Conservation (phyloP, 1,140 invertebrate species). For the Anoplolepis gracilipes region DNA sequence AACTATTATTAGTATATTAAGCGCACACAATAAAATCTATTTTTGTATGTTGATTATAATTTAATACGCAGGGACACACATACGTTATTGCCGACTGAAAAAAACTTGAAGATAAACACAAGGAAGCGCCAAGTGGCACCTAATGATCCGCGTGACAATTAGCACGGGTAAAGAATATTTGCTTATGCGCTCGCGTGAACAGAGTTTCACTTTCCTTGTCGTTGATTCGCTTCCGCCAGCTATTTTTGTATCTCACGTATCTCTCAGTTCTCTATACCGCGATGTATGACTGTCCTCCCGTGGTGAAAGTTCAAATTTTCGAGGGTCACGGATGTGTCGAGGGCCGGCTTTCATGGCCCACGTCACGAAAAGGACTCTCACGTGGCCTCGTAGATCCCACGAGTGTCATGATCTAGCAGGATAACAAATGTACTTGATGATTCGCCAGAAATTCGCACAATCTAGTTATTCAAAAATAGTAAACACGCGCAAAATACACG, state of each 20-base stretch:
- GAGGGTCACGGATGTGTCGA: slow-evolving; percentile 49
- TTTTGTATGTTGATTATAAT: background rate
- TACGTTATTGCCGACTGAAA: background rate
- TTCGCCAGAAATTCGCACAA: background rate
- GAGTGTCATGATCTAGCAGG: background rate
- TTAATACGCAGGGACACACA: background rate
- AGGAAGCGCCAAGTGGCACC: slow-evolving; percentile 6
- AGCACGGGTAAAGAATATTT: slow-evolving; percentile 31
- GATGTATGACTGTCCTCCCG: slow-evolving; percentile 36
- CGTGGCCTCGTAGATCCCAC: slow-evolving; percentile 11
- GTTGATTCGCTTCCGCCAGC: slow-evolving; percentile 70
- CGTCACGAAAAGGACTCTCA: slow-evolving; percentile 45
- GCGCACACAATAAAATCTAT: background rate
- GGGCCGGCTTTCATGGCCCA: background rate
- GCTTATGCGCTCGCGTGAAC: slow-evolving; percentile 38
- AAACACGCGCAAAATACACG: slow-evolving; percentile 40
- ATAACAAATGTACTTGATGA: background rate
- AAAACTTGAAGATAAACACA: background rate
- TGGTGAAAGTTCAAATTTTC: slow-evolving; percentile 77
- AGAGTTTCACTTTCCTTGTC: slow-evolving; percentile 83
- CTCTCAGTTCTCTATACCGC: slow-evolving; percentile 30
- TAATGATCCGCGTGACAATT: slow-evolving; percentile 66
- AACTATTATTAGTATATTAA: background rate
- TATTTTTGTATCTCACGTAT: slow-evolving; percentile 70
- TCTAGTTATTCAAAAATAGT: slow-evolving; percentile 44